Evolutionary conservation across 2,797 vertebrate genomes (phyloP).

Genomic region (Hippocampus kuda): DNA sequence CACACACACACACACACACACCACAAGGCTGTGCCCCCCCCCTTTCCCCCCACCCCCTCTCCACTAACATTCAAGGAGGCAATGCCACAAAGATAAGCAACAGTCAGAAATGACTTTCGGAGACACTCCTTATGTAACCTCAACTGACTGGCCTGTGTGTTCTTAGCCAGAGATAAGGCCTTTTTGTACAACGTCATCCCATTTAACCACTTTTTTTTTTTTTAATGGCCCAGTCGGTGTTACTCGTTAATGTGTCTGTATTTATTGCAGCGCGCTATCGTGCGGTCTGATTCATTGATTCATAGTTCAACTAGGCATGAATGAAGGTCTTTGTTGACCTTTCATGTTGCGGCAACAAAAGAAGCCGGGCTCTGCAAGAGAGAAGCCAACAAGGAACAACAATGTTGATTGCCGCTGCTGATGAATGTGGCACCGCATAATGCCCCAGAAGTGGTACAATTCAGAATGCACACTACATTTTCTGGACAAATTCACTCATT

Average conservation of each 20-base stretch:
- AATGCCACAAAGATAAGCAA: conserved; percentile 3
- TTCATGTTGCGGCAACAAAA: conserved; percentile 42
- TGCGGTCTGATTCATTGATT: conserved; percentile 8
- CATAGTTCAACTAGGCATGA: conserved; percentile 31
- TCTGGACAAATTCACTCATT: too few species aligned
- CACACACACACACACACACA: neutral
- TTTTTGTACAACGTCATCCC: neutral
- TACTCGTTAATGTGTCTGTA: conserved; percentile 7
- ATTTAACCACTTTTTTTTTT: neutral
- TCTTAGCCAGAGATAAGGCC: neutral
- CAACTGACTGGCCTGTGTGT: neutral
- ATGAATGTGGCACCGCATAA: neutral
- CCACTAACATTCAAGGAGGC: neutral
- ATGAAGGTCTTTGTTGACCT: conserved; percentile 49
- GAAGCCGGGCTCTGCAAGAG: neutral
- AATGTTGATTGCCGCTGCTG: neutral
- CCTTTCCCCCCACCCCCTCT: neutral
- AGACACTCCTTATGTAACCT: neutral
- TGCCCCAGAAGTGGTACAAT: neutral
- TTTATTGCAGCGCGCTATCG: conserved; percentile 14
- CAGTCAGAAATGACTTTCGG: neutral
- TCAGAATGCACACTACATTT: neutral
- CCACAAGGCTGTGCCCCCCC: too few species aligned
- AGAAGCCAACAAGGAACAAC: neutral
- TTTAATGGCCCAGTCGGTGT: conserved; percentile 13